These are phyloP conservation scores for Ateles fusciceps DNA, from an alignment of 2,797 vertebrate species.

Conservation along the genomic window DNA sequence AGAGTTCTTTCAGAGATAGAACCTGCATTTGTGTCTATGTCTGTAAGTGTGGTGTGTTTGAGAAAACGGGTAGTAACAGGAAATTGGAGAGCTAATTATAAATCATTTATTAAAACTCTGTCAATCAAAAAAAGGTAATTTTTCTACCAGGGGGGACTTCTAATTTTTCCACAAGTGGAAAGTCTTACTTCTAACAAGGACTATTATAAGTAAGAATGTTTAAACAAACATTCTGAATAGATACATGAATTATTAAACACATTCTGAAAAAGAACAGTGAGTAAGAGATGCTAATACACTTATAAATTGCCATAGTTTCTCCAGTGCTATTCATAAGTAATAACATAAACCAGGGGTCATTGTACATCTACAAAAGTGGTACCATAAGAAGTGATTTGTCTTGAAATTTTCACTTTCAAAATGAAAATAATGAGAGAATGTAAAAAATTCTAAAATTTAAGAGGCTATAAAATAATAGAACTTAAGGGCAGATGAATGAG, in stretches of 20 bases:
- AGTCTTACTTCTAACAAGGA: conserved; percentile 65
- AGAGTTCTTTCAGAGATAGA: conserved; percentile 57
- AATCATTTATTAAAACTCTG: conserved; percentile 77
- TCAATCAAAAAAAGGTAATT: conserved; percentile 74
- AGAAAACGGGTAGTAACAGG: conserved; percentile 70
- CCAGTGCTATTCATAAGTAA: background rate
- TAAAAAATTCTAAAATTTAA: background rate
- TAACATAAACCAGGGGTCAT: conserved; percentile 8
- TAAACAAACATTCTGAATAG: conserved; percentile 79
- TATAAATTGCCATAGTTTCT: background rate
- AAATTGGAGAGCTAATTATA: conserved; percentile 75
- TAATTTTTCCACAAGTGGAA: conserved; percentile 71
- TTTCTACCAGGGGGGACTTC: conserved; percentile 65
- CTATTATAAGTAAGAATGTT: background rate
- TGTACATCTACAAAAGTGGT: fast-evolving
- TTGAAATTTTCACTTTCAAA: background rate
- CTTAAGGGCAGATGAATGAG: conserved; percentile 14
- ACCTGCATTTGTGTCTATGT: conserved; percentile 19
- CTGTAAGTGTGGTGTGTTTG: background rate
- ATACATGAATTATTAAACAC: conserved; percentile 78
- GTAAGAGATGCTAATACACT: background rate
- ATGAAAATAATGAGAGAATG: conserved; percentile 48
- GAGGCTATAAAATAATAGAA: conserved; percentile 42
- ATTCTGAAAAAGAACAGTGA: conserved; percentile 65
- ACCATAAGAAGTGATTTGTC: background rate